These are phyloP conservation scores for Hirundo rustica DNA, from an alignment of 2,797 vertebrate species.

Conservation along the genomic window DNA sequence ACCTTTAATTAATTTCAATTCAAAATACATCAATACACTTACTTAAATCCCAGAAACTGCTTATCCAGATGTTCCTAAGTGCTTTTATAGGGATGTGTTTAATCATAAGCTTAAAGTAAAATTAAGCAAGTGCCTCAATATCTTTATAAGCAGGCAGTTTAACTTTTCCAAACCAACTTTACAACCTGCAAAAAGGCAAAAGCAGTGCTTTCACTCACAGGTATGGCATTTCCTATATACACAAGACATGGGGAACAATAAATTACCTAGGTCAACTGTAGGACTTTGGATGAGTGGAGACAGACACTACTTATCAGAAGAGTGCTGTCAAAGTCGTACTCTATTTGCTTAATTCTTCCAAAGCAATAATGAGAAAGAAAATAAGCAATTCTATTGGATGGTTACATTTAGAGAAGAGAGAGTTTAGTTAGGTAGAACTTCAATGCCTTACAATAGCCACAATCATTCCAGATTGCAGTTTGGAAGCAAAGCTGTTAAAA, in stretches of 20 bases:
- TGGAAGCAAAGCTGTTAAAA: background rate
- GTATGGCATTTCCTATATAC: background rate
- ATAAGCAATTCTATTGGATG: background rate
- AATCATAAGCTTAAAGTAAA: conserved; percentile 7
- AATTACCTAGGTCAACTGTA: background rate
- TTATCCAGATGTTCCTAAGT: conserved; percentile 20
- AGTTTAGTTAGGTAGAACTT: background rate
- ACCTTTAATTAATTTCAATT: conserved; percentile 23
- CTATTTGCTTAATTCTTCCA: background rate
- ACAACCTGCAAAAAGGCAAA: background rate
- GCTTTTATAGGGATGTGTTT: background rate
- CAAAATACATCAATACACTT: background rate
- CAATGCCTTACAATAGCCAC: background rate
- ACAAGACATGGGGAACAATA: background rate
- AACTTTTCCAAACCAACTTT: background rate
- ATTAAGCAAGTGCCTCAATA: conserved; percentile 6
- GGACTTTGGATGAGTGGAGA: background rate
- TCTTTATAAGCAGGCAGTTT: background rate
- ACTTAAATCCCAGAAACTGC: background rate
- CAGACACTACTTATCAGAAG: background rate
- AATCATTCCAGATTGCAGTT: background rate
- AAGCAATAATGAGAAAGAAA: background rate
- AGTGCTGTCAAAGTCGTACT: background rate
- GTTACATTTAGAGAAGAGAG: background rate
- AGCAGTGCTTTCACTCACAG: background rate